Percentiles rank a stretch among this genome's conserved stretches.
These are phyloP conservation scores for Pristionchus mayeri DNA, from an alignment of 2,888 invertebrate species.

Conservation along the genomic window DNA sequence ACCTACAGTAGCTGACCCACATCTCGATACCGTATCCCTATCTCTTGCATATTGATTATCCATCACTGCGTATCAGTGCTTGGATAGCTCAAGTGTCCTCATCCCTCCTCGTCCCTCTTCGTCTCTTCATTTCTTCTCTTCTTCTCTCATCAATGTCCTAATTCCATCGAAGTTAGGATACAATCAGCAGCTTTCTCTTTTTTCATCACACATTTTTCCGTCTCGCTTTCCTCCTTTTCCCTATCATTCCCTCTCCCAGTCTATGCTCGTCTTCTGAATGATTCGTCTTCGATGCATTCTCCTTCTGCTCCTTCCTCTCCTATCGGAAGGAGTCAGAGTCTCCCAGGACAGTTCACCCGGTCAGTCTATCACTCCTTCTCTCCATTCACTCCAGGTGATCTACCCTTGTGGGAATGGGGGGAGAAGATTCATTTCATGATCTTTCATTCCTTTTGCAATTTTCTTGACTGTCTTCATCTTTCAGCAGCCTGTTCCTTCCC, in stretches of 20 bases:
- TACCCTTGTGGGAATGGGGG: too few relatives aligned
- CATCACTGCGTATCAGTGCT: background rate
- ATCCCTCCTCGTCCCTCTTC: slow-evolving; percentile 35
- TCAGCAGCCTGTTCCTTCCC: slow-evolving; percentile 42
- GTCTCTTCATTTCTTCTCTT: background rate
- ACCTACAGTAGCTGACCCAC: slow-evolving; percentile 11
- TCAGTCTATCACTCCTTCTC: background rate
- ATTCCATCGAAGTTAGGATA: background rate
- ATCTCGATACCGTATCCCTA: slow-evolving; percentile 2
- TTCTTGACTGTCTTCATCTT: background rate
- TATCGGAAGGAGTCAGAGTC: background rate
- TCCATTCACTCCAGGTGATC: background rate
- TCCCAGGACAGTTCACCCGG: background rate
- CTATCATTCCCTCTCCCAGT: background rate
- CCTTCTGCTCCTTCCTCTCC: slow-evolving; percentile 6
- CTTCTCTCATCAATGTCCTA: slow-evolving; percentile 36
- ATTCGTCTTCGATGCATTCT: background rate
- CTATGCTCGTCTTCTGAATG: background rate
- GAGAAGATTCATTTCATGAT: background rate
- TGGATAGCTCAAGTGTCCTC: slow-evolving; percentile 11
- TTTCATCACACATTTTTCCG: background rate
- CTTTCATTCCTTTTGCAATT: background rate
- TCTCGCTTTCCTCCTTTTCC: background rate
- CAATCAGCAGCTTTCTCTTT: slow-evolving; percentile 26
- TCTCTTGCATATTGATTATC: background rate